Base-by-base conservation (phyloP, 2,888 invertebrate species). In the Hypomecis punctinalis region DNA sequence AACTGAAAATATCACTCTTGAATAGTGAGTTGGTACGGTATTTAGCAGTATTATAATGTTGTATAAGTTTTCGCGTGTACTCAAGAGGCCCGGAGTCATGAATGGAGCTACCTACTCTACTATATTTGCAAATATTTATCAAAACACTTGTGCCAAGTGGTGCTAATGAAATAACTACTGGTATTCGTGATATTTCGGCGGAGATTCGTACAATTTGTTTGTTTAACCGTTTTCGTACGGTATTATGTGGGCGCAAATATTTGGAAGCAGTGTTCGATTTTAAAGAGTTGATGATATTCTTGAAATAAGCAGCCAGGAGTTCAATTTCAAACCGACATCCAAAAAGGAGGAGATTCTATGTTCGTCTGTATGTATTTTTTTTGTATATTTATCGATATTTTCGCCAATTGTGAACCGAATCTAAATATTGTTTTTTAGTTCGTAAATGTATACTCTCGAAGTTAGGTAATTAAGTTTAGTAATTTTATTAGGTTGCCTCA, bases 91-190 rank as follows among this genome's bases (percentile, higher is more conserved):
- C 60, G 37, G 35, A 60, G 42, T 45, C 37, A 70, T 70, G 70
- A 72, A 72, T 70, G 72, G 37, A 68, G 23, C 48, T 23, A 23
- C 23, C 48, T 23, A 23, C 23, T 70, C 53, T 43, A 43, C 43
- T 45, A 33, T 54, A 55, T 65, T 65, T 61, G 56, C 56, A 55
- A 55, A 65, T 56, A 61, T 61, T 39, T 65, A 56, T 56, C 43
- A 46, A 46, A 72, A 65, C 73, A 72, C 74, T 74, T 57, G 67
- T 72, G 71, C 69, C 67, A 79, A 79, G 76, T 75, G 74, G 59
- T 59, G 75, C 69, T 81, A 81, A 81, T 76, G 67, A 58, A 72
- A 66, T 71, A 71, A 74, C 71, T 70, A 45, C 60, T 62, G 52
- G 56, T 62, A 56, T 69, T 71, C 71, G 67, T 63, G 13, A 48